A percentile compares a stretch with the other conserved stretches of the same genome.
These are phyloP conservation scores for Cotesia glomerata DNA, from an alignment of 1,140 invertebrate species.

Conservation along the genomic window DNA sequence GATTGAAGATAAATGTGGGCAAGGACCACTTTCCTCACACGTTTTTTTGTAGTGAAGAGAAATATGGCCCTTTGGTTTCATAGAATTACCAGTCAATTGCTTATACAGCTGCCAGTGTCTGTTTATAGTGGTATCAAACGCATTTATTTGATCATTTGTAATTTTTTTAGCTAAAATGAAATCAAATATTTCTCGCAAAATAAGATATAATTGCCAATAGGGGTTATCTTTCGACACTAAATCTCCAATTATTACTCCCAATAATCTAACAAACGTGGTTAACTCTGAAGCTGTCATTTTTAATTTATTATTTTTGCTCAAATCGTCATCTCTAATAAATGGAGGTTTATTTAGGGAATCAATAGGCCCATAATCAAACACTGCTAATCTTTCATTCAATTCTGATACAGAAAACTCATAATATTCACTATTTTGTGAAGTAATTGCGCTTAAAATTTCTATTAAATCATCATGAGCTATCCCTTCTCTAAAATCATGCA, in stretches of 20 bases:
- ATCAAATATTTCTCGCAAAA: not conserved
- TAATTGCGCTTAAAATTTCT: conserved; percentile 24
- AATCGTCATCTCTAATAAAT: too few species aligned
- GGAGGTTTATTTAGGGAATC: too few species aligned
- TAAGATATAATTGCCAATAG: too few species aligned
- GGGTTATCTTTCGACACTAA: too few species aligned
- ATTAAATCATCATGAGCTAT: conserved; percentile 29
- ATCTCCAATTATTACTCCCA: too few species aligned
- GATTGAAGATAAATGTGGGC: conserved; percentile 39
- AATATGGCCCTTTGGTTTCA: conserved; percentile 44
- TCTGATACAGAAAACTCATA: not conserved
- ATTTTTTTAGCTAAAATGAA: conserved; percentile 22
- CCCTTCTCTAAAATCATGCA: conserved; percentile 38
- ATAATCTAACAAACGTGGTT: too few species aligned
- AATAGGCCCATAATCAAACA: too few species aligned
- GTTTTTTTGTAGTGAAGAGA: conserved; percentile 40
- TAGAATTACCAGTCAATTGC: conserved; percentile 26
- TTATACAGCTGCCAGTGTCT: conserved; percentile 35
- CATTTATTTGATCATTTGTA: conserved; percentile 33
- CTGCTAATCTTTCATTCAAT: too few species aligned
- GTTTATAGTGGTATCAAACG: conserved; percentile 31
- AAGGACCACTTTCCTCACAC: conserved; percentile 38
- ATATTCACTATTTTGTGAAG: conserved; percentile 20
- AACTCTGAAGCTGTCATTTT: too few species aligned
- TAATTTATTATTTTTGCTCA: too few species aligned